Conservation (phyloP, 2,888 invertebrate species). For the Syrista parreyssii region DNA sequence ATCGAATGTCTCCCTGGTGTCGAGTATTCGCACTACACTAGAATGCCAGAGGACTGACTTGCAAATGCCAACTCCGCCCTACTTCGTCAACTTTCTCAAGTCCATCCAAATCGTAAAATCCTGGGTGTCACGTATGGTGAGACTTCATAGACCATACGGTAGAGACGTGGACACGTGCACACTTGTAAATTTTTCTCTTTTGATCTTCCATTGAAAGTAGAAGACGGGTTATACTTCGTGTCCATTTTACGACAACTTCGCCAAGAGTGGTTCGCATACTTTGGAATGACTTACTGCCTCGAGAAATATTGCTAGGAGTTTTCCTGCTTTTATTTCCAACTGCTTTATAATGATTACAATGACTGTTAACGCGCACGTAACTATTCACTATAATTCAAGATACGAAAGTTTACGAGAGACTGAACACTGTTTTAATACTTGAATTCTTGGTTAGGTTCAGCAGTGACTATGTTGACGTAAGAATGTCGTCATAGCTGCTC, state of each 20-base stretch:
- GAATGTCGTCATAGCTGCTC: background rate
- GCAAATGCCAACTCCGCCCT: conserved; percentile 10
- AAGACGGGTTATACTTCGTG: conserved; percentile 44
- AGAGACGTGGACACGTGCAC: conserved; percentile 13
- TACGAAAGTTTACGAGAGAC: background rate
- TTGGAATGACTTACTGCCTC: conserved; percentile 40
- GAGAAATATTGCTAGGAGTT: conserved; percentile 26
- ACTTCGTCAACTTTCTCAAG: conserved; percentile 9
- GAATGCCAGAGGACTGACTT: conserved; percentile 3
- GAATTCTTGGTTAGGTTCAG: background rate
- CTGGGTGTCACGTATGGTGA: background rate
- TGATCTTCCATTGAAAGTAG: conserved; percentile 33
- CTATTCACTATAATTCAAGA: background rate
- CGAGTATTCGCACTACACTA: background rate
- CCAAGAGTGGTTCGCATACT: conserved; percentile 40
- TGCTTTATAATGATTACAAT: background rate
- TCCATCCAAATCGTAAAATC: background rate
- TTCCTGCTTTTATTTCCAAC: conserved; percentile 1
- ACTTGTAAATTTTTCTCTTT: conserved; percentile 32
- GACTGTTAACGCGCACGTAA: background rate
- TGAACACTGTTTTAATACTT: conserved; percentile 3
- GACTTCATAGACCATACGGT: background rate
- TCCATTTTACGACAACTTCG: conserved; percentile 38
- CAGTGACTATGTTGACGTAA: background rate
- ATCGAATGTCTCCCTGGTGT: conserved; percentile 32